Conservation (phyloP, 2,888 invertebrate genomes). For the Gymnosoma rotundatum region DNA sequence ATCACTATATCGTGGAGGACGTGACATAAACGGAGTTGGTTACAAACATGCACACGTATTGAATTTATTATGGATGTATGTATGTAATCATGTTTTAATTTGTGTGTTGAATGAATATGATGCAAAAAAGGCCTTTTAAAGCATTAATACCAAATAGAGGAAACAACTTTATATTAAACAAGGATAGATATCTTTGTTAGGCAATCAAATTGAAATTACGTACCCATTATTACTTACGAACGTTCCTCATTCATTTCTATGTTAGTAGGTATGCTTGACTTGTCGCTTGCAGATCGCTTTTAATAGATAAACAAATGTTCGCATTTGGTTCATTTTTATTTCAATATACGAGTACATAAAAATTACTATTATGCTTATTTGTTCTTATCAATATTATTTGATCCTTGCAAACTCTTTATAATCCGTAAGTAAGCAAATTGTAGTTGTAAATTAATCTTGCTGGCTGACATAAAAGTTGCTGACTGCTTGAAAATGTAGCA, state of each 20-base stretch:
- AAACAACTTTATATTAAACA: conserved; percentile 30
- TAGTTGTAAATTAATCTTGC: neutral
- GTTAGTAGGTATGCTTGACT: conserved; percentile 60
- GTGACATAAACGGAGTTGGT: conserved; percentile 36
- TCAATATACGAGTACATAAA: conserved; percentile 10
- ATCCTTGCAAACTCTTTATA: conserved; percentile 39
- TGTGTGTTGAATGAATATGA: neutral
- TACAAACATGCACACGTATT: neutral
- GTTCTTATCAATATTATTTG: conserved; percentile 27
- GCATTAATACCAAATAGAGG: conserved; percentile 35
- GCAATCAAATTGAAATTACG: conserved; percentile 66
- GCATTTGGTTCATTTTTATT: conserved; percentile 57
- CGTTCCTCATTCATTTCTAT: conserved; percentile 35
- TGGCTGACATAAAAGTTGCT: neutral
- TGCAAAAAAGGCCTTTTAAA: conserved; percentile 26
- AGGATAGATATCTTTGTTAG: conserved; percentile 54
- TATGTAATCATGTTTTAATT: neutral
- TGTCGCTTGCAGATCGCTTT: conserved; percentile 59
- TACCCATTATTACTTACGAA: conserved; percentile 50
- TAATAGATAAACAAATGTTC: conserved; percentile 72
- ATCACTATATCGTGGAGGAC: conserved; percentile 10
- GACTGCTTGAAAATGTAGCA: too few species aligned
- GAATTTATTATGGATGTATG: neutral
- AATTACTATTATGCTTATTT: too few species aligned
- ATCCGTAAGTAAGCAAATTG: conserved; percentile 9